Conservation (phyloP, 1,140 invertebrate genomes). For the Elymnias hypermnestra region DNA sequence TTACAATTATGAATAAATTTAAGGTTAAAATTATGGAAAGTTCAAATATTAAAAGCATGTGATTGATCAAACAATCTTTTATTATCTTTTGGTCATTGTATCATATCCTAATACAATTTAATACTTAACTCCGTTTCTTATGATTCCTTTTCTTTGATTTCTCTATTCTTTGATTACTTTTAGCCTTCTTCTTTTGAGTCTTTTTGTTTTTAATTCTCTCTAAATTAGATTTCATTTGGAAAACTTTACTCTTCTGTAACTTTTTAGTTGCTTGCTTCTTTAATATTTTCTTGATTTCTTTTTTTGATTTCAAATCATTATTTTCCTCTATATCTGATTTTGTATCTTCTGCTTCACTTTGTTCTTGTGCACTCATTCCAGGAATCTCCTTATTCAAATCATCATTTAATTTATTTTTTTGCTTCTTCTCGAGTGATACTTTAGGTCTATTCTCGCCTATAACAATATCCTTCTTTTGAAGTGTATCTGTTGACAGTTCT, state of each 20-base stretch:
- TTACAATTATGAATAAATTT: too few species aligned
- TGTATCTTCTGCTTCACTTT: constrained; percentile 58
- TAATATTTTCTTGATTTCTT: constrained; percentile 80
- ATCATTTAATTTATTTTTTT: constrained; percentile 27
- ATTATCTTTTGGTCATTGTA: too few species aligned
- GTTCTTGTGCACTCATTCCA: constrained; percentile 64
- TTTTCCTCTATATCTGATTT: constrained; percentile 53
- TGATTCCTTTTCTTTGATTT: constrained; percentile 61
- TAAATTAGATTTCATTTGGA: constrained; percentile 83
- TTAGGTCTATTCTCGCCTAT: constrained; percentile 81
- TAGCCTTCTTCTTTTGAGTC: constrained; percentile 60
- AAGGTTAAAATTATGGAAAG: too few species aligned
- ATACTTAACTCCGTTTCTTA: too few species aligned
- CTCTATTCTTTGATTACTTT: constrained; percentile 51
- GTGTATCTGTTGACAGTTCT: constrained; percentile 80
- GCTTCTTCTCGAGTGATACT: constrained; percentile 33
- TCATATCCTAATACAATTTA: too few species aligned
- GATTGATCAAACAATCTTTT: too few species aligned
- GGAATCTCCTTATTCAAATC: constrained; percentile 40
- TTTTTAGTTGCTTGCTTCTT: constrained; percentile 82
- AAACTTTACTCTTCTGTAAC: constrained; percentile 84
- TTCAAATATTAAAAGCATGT: too few species aligned
- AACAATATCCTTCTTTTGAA: constrained; percentile 80
- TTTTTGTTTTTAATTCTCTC: constrained; percentile 80
- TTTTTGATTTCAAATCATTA: constrained; percentile 76